Percentiles rank a stretch among this genome's conserved stretches.
Evolutionary conservation across 2,797 vertebrate species (phyloP).

Genomic region (Myiotriccus ornatus): DNA sequence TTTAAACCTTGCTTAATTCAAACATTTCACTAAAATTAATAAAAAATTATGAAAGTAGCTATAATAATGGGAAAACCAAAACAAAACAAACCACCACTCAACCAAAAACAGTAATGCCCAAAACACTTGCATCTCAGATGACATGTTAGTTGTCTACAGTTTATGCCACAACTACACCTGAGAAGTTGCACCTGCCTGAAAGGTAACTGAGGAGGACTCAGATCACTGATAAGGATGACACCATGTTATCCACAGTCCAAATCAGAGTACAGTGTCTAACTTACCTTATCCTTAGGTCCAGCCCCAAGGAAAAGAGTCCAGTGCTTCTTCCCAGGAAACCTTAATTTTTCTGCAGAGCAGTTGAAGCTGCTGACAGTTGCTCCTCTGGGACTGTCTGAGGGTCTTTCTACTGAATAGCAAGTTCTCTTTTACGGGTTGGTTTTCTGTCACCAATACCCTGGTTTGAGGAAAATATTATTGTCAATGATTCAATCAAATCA

Average conservation of each 20-base stretch:
- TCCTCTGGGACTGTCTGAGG: neutral
- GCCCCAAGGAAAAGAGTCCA: neutral
- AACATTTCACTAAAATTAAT: neutral
- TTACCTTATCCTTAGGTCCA: neutral
- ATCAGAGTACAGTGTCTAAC: neutral
- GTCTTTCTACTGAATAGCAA: neutral
- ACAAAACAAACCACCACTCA: neutral
- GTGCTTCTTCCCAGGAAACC: neutral
- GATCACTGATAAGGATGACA: neutral
- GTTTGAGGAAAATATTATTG: neutral
- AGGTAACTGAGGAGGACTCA: neutral
- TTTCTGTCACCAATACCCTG: neutral
- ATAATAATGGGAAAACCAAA: neutral
- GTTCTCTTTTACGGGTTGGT: neutral
- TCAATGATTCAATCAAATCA: neutral
- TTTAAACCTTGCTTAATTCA: neutral
- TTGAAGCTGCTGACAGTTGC: neutral
- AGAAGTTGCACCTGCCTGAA: neutral
- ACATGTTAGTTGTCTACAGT: neutral
- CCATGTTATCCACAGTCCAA: neutral
- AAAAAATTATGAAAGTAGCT: neutral
- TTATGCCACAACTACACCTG: neutral
- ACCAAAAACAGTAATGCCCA: neutral
- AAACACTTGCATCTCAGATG: accelerated
- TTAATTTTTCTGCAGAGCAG: neutral